Conservation (phyloP, 2,888 invertebrate species). For the Mimas tiliae region DNA sequence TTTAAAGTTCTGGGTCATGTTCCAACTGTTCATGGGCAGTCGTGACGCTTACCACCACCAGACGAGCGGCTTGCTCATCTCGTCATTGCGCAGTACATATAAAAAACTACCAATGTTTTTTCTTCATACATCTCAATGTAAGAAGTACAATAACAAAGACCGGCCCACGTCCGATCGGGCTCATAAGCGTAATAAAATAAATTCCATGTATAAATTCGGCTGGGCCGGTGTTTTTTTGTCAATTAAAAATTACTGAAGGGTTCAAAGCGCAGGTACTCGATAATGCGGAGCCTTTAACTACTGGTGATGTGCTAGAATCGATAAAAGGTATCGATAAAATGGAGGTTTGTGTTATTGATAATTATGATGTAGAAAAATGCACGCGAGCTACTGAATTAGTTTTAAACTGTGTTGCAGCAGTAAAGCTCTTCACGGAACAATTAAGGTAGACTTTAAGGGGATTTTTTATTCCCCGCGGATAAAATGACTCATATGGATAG, state of each 20-base stretch:
- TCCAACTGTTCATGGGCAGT: no score
- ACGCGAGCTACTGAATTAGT: no score
- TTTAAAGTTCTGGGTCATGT: no score
- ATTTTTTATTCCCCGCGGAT: no score
- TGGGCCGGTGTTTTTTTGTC: slow-evolving; percentile 78
- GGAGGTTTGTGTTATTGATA: neutral
- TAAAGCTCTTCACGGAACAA: no score
- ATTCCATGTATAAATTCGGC: slow-evolving; percentile 77
- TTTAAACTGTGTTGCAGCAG: no score
- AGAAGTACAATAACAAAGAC: slow-evolving; percentile 7
- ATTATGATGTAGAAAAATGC: neutral
- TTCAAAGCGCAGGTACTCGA: slow-evolving; percentile 72
- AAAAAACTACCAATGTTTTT: neutral
- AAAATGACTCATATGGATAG: no score
- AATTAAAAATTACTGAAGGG: slow-evolving; percentile 80
- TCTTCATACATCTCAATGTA: slow-evolving; percentile 33
- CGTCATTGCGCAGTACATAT: no score
- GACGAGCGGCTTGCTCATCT: no score
- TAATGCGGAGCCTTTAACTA: slow-evolving; percentile 38
- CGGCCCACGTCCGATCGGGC: slow-evolving; percentile 54
- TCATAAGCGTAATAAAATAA: slow-evolving; percentile 75
- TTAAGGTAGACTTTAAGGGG: no score
- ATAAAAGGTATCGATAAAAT: neutral
- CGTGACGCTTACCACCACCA: no score
- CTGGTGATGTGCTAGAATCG: neutral